Evolutionary conservation across 2,113 vertebrate species (phyloP), one percentile per base, ranked within the genome.

Genomic region (Pao palembangensis): DNA sequence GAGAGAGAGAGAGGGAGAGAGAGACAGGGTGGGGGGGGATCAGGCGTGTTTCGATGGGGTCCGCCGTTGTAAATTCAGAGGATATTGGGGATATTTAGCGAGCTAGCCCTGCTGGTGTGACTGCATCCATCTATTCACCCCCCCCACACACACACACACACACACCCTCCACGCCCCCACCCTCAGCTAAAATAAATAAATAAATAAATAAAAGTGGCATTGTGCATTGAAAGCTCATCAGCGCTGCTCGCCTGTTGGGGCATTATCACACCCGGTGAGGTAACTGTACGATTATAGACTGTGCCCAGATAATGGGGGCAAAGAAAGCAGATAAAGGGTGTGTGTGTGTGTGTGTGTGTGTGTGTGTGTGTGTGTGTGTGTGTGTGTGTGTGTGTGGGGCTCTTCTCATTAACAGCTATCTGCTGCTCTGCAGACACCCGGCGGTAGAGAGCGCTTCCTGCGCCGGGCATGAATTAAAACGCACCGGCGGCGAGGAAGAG

Each of bases 381-480:
- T 28, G 25, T 28, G 25, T 28, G 25, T 28, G 25, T 3, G 25
- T 3, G 25, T 89, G 90, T 72, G 89, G 90, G 92, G 91, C 93
- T 94, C 94, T 96, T 95, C 95, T 98, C 96, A 96, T 99, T 99
- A 98, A 95, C 93, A 93, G 92, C 94, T 98, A 99, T 98, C 96
- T 97, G 86, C 92, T 92, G 93, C 93, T 92, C 91, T 91, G 92
- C 96, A 98, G 94, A 91, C 94, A 86, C 91, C 90, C 90, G 81
- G 78, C 88, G 91, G 91, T 93, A 94, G 93, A 92, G 93, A 94
- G 93, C 91, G 94, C 85, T 88, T 90, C 81, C 85, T 81, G 87
- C 87, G 83, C 58, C 42, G 90, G 90, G 92, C 93, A 94, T 96
- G 93, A 95, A 95, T 96, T 96, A 95, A 91, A 89, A 90, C 88